Conservation (phyloP, 2,888 invertebrate species). For the Sylvicola cinctus region DNA sequence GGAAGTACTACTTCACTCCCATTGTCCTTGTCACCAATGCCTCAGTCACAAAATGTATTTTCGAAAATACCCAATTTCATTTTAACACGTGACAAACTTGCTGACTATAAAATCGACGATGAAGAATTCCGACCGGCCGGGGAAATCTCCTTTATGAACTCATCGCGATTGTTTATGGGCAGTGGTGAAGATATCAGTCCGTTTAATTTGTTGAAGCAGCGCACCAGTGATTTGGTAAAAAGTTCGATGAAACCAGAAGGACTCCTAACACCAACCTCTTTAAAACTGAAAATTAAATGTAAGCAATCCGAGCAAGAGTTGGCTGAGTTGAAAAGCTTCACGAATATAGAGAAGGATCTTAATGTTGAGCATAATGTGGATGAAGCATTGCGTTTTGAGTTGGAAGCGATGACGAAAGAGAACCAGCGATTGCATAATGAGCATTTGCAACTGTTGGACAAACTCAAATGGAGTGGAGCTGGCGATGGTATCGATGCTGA, state of each 20-base stretch:
- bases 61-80: conserved; percentile 3
- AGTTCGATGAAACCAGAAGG: no score
- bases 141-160: not conserved
- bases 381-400: conserved; percentile 10
- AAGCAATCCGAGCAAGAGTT: conserved; percentile 29
- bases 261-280: no score
- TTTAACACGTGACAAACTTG: not conserved
- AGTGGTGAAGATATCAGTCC: not conserved
- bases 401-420: conserved; percentile 8
- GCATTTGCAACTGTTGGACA: conserved; percentile 3
- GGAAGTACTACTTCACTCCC: no score
- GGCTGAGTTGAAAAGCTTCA: conserved; percentile 32
- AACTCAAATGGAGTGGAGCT: no score
- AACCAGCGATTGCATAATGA: conserved; percentile 8
- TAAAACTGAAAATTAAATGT: not conserved
- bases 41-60: conserved; percentile 8
- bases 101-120: no score
- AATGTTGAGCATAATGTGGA: conserved; percentile 13
- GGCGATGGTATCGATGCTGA: no score
- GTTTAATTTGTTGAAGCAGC: not conserved
- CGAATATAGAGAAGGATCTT: conserved; percentile 35
- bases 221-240: no score
- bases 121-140: not conserved
- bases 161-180: not conserved
- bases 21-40: not conserved